A percentile compares a stretch with the other conserved stretches of the same genome.
phyloP scores from a whole-genome alignment of 2,113 vertebrate genomes.

The Bungarus multicinctus region DNA sequence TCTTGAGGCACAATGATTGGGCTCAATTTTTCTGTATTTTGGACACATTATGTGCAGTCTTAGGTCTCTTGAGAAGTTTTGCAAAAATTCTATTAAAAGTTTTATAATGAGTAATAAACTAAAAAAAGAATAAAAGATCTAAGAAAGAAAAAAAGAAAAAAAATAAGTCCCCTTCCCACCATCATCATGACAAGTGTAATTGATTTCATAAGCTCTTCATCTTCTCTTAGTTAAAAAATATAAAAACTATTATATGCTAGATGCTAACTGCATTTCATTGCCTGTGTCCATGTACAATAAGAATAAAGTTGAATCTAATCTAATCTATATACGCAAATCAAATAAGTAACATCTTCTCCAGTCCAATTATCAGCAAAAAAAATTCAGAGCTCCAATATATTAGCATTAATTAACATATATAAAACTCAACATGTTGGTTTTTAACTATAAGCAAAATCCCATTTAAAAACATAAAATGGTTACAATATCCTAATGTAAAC shows the following conservation, averaged over 20 bases:
- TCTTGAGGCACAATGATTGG: background rate
- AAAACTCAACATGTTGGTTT: background rate
- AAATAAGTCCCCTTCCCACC: background rate
- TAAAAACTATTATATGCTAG: background rate
- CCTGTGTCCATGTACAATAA: too few species aligned
- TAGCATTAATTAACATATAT: background rate
- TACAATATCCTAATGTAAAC: background rate
- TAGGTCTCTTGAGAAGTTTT: background rate
- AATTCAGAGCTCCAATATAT: background rate
- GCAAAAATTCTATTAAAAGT: background rate
- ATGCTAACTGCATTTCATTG: too few species aligned
- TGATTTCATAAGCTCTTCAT: background rate
- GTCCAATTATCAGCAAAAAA: background rate
- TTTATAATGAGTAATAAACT: background rate
- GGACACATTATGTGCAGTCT: background rate
- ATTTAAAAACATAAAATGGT: background rate
- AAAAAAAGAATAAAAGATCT: background rate
- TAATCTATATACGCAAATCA: background rate
- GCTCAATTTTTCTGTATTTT: background rate
- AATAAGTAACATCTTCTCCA: background rate
- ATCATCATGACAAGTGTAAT: background rate
- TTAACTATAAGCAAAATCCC: background rate
- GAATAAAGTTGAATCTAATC: too few species aligned
- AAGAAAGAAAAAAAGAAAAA: background rate
- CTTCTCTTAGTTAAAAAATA: background rate